phyloP scores from a whole-genome alignment of 1,140 invertebrate species.

The Apocrypta bakeri region DNA sequence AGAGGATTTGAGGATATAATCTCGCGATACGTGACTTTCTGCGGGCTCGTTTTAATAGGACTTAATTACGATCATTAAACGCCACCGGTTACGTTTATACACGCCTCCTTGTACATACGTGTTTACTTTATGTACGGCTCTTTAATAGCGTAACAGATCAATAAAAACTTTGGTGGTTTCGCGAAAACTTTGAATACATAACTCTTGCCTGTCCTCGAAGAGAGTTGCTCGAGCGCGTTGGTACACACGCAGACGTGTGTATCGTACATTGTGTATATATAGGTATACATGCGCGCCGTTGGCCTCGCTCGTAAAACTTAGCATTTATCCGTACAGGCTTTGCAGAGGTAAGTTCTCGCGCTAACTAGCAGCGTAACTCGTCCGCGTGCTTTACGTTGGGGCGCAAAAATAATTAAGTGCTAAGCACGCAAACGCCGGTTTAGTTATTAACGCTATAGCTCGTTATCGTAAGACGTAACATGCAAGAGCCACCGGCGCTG shows the following conservation, averaged over 20 bases:
- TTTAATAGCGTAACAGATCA: not conserved
- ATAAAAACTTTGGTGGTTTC: too few relatives aligned
- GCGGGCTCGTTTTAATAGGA: not conserved
- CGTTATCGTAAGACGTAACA: not conserved
- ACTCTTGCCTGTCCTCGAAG: too few relatives aligned
- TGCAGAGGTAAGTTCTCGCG: too few relatives aligned
- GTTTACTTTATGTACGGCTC: not conserved
- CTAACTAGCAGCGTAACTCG: too few relatives aligned
- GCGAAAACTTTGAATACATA: too few relatives aligned
- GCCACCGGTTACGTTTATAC: not conserved
- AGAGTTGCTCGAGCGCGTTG: too few relatives aligned
- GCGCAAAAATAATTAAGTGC: not conserved
- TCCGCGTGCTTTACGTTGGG: not conserved
- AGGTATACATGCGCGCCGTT: too few relatives aligned
- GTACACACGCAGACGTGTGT: too few relatives aligned
- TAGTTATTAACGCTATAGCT: not conserved
- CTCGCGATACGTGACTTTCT: not conserved
- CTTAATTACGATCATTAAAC: slow-evolving; percentile 13
- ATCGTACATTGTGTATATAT: too few relatives aligned
- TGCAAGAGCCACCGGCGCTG: not conserved
- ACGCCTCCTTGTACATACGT: not conserved
- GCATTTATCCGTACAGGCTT: too few relatives aligned
- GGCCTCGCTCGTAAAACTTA: too few relatives aligned
- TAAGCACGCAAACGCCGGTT: not conserved
- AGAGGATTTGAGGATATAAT: not conserved